phyloP scores from a whole-genome alignment of 2,888 invertebrate species.

The Frankliniella fusca region DNA sequence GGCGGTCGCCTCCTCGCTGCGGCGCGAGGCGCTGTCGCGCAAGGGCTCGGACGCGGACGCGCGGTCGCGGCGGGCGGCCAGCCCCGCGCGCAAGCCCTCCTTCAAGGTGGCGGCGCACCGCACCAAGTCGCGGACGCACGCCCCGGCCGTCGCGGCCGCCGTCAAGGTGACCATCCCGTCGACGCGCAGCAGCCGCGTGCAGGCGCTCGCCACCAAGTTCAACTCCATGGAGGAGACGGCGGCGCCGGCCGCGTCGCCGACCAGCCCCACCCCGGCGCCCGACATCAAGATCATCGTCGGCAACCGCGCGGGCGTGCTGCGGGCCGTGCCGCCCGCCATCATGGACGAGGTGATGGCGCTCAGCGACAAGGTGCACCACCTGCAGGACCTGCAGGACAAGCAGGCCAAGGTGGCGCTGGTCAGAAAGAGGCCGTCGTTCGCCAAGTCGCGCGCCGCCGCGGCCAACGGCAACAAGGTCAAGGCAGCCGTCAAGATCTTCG shows the following conservation, averaged over 20 bases:
- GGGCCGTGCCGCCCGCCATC: conserved; percentile 10
- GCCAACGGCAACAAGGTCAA: conserved; percentile 5
- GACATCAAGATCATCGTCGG: conserved; percentile 22
- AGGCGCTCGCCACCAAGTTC: conserved; percentile 19
- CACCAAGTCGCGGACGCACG: neutral
- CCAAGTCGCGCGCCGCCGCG: neutral
- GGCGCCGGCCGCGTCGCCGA: neutral
- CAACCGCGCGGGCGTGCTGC: neutral
- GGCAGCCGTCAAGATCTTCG: conserved; percentile 14
- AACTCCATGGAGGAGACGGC: conserved; percentile 9
- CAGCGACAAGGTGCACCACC: conserved; percentile 11
- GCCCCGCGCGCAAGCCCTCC: neutral
- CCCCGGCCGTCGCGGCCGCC: neutral
- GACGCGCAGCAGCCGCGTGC: neutral
- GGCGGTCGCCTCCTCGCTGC: neutral
- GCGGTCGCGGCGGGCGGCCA: neutral
- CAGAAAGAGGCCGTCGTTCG: conserved; percentile 4
- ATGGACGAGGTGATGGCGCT: conserved; percentile 23
- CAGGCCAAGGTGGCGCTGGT: neutral
- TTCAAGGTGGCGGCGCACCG: conserved; percentile 21
- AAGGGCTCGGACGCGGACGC: neutral
- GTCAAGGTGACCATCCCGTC: conserved; percentile 15
- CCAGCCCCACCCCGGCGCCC: neutral
- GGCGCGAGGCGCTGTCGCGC: neutral
- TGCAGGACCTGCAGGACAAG: neutral